Evolutionary conservation across 2,888 invertebrate species (phyloP), one percentile per base, ranked within the genome.

Genomic region (Diogma glabrata): DNA sequence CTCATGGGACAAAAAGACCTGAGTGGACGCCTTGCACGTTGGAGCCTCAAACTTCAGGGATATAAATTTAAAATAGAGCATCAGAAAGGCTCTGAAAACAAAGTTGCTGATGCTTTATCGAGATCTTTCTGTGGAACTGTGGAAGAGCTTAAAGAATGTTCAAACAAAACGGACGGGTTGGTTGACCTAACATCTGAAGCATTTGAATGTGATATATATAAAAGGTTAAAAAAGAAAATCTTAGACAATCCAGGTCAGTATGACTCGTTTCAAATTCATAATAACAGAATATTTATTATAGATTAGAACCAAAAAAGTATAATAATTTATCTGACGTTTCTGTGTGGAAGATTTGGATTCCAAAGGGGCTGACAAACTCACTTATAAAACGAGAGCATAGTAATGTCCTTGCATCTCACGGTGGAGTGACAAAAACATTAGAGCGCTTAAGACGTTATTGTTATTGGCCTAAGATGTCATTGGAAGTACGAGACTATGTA

Each of bases 401-500:
- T 28, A n/a, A 28, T 10, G 10, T n/a, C 2, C 28, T 28, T 3
- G 10, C 4, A n/a, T 28, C 28, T 28, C 28, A n/a, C n/a, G n/a
- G n/a, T n/a, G n/a, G n/a, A n/a, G n/a, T n/a, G n/a, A n/a, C n/a
- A n/a, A n/a, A n/a, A n/a, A n/a, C n/a, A n/a, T n/a, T n/a, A n/a
- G n/a, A n/a, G n/a, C n/a, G n/a, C n/a, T n/a, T n/a, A n/a, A n/a
- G n/a, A n/a, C n/a, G n/a, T n/a, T n/a, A n/a, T n/a, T n/a, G n/a
- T n/a, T n/a, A n/a, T n/a, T n/a, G 57, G 56, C 56, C 57, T 10
- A 36, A 45, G n/a, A 49, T 55, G 49, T 22, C 22, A 9, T n/a
- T 12, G 3, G 52, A 56, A 7, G 54, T 56, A 1, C 16, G 50
- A 33, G 9, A 16, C 1, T 16, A 47, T n/a, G 24, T 57, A 4